These are phyloP conservation scores for Nyctalus aviator DNA, from an alignment of 2,797 vertebrate species.

Conservation along the genomic window DNA sequence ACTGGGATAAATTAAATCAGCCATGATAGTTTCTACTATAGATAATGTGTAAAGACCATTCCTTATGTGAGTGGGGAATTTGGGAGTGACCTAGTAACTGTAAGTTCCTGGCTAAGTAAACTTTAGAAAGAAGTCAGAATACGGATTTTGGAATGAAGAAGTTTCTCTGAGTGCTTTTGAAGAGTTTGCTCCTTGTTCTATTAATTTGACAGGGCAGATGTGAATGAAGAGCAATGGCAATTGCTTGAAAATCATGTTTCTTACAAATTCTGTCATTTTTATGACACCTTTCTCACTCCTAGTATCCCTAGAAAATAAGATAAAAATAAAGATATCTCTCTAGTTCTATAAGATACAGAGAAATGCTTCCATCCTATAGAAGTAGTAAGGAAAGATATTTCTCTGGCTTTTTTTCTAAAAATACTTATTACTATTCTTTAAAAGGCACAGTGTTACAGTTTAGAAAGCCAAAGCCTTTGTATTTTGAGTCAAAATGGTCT, in stretches of 20 bases:
- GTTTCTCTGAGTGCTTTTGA: slow-evolving; percentile 32
- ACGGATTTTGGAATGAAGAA: not conserved
- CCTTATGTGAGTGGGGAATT: not conserved
- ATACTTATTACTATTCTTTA: not conserved
- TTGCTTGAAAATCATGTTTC: slow-evolving; percentile 50
- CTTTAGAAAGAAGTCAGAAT: not conserved
- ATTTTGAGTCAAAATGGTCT: not conserved
- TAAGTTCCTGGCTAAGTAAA: slow-evolving; percentile 31
- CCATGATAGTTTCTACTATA: not conserved
- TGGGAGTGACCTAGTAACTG: not conserved
- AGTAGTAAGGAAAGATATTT: not conserved
- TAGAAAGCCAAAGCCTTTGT: not conserved
- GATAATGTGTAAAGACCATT: not conserved
- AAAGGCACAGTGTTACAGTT: not conserved
- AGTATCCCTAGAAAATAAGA: not conserved
- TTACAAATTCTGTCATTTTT: slow-evolving; percentile 7
- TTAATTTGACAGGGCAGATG: slow-evolving; percentile 37
- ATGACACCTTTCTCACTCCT: not conserved
- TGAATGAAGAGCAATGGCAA: slow-evolving; percentile 36
- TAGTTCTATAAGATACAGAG: not conserved
- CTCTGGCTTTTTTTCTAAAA: not conserved
- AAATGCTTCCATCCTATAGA: not conserved
- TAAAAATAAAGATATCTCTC: slow-evolving; percentile 10
- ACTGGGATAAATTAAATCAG: not conserved
- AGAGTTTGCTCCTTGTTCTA: not conserved